A percentile compares a stretch with the other conserved stretches of the same genome.
Conservation (phyloP, 2,797 vertebrate species). For the Tokudaia muenninki region DNA sequence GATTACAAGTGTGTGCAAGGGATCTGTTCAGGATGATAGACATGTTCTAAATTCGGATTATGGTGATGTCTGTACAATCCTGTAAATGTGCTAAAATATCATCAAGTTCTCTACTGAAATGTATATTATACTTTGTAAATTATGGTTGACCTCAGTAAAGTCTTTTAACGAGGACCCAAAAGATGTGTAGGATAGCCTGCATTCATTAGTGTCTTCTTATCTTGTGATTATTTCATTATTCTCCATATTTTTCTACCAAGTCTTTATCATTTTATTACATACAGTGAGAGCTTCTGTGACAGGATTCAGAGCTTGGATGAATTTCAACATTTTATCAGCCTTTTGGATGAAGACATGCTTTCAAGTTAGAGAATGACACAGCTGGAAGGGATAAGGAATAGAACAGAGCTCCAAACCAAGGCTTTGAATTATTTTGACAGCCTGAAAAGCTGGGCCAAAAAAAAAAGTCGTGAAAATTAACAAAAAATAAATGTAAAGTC, state of each 20-base stretch:
- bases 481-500: not conserved
- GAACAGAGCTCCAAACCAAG: not conserved
- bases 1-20: not conserved
- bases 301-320: not conserved
- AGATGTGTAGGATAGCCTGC: not conserved
- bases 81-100: not conserved
- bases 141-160: not conserved
- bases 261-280: not conserved
- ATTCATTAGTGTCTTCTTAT: not conserved
- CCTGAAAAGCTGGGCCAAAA: not conserved
- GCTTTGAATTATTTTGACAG: constrained; percentile 35
- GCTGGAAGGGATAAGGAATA: not conserved
- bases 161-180: not conserved
- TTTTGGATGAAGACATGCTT: not conserved
- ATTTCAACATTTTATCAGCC: not conserved
- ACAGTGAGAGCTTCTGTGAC: not conserved
- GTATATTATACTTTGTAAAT: not conserved
- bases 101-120: not conserved
- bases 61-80: not conserved
- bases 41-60: not conserved
- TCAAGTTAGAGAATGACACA: not conserved
- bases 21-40: not conserved
- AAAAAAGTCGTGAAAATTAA: not conserved
- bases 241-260: not conserved
- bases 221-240: not conserved